Base-by-base conservation (phyloP, 2,888 invertebrate species). In the Microctonus aethiopoides region DNA sequence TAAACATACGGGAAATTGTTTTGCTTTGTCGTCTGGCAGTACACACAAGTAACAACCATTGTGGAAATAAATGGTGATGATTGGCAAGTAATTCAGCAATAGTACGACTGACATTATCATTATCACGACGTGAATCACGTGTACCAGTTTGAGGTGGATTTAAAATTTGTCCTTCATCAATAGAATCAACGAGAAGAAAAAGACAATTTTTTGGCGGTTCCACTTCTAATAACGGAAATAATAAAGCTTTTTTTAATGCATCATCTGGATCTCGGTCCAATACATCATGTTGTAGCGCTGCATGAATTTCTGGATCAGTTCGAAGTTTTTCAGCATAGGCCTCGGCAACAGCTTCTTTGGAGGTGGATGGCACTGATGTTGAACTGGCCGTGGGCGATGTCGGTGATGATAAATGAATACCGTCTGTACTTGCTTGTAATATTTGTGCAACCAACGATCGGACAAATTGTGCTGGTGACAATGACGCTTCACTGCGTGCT, bases 201-300 rank as follows among this genome's bases (percentile, higher is more conserved):
- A 96, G 88, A 22, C 93, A 93, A 69, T 94, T 94, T 82, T 95
- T 94, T 0, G 97, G 96, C 2, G 95, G 94, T 70, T 93, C 94
- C 7, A 97, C 91, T 83, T 96, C 95, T 52, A 95, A 87, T 32
- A 98, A 88, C 0, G 98, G 98, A 80, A 95, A 94, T 20, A 98
- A 87, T 0, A 98, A 88, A 0, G 96, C 95, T 80, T 94, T 92
- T 81, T 95, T 95, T 83, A 98, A 93, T 67, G 96, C 95, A 80
- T 96, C 96, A 80, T 97, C 97, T 0, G 97, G 96, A 82, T 95
- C 94, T 79, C 92, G 91, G 80, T 97, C 95, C 78, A 95, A 90
- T 74, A 94, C 93, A 71, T 94, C 93, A 0, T 95, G 94, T 39
- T 92, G 89, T 39, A 97, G 87, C 0, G 94, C 93, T 76, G 93